These are phyloP conservation scores for Tauraco erythrolophus DNA, from an alignment of 2,113 vertebrate species.

Conservation along the genomic window DNA sequence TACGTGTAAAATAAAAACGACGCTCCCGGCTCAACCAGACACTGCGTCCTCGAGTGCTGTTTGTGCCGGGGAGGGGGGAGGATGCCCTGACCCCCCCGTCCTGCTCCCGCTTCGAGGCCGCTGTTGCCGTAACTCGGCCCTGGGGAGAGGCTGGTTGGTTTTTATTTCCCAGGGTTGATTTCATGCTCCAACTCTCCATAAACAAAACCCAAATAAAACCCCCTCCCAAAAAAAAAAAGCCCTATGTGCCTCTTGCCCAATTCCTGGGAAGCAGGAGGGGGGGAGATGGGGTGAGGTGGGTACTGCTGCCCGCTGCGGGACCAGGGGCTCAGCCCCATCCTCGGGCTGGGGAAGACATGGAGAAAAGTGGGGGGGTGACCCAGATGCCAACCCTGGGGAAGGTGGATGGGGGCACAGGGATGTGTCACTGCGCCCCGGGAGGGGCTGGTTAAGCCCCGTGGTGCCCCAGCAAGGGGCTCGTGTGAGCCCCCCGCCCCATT, in stretches of 20 bases:
- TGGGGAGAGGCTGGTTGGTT: background rate
- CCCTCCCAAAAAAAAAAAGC: background rate
- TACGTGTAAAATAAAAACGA: constrained; percentile 7
- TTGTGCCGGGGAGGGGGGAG: background rate
- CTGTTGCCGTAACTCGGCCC: background rate
- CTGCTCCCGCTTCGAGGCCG: rapidly evolving
- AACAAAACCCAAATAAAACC: constrained; percentile 25
- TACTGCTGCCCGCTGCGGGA: rapidly evolving
- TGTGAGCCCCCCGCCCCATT: background rate
- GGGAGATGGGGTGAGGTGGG: background rate
- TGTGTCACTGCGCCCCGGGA: rapidly evolving
- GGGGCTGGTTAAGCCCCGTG: background rate
- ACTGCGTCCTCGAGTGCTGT: background rate
- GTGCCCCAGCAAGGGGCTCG: background rate
- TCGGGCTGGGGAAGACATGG: rapidly evolving
- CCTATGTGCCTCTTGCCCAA: background rate
- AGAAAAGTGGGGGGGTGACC: too few species aligned
- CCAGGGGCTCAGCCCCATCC: background rate
- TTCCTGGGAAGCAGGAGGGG: rapidly evolving
- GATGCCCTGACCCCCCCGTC: background rate
- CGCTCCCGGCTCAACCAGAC: background rate
- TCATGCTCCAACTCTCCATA: background rate
- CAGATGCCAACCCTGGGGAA: rapidly evolving
- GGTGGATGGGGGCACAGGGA: background rate
- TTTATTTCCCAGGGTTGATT: background rate